Evolutionary conservation across 2,113 vertebrate species (phyloP), one percentile per base, ranked within the genome.

Genomic region (Oreochromis niloticus): DNA sequence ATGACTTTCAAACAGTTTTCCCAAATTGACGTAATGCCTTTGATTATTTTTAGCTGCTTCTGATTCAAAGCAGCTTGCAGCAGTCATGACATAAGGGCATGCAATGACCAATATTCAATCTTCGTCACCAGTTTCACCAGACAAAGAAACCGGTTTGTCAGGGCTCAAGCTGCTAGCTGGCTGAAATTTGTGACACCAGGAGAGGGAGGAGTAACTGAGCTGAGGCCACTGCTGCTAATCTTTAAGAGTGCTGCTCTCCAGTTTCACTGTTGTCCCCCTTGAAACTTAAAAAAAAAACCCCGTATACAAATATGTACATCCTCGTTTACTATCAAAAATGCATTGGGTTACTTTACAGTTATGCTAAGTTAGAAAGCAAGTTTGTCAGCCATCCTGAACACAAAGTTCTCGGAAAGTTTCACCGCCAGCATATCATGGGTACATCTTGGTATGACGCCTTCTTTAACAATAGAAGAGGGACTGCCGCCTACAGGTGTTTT

Each of bases 101-200:
- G 10, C 54, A 56, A 71, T 82, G 50, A 85, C 3, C 27, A 13
- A 17, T 24, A 22, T 54, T 56, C 46, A 48, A 2, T 24, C n/a
- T 5, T 81, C 30, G 6, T 34, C 78, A 2, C 19, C 1, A n/a
- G 34, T 79, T 68, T 81, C 4, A 41, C 3, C 6, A 14, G 13
- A 83, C 17, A n/a, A 16, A 55, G 13, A 32, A 94, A 95, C 95
- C 46, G 13, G 95, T 93, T 83, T 13, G 50, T 80, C 81, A 2
- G 78, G 93, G 34, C 9, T 55, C 48, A 17, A 11, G 89, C 66
- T 82, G 50, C 63, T 16, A 39, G 27, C 71, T 57, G 83, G 81
- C 85, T 83, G 91, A 83, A 12, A 87, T 78, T 34, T 63, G 41
- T 82, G 66, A 86, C 81, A 36, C 80, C 46, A 43, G 55, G 63